These are phyloP conservation scores for Oryzias curvinotus DNA, from an alignment of 2,113 vertebrate species.

Conservation along the genomic window DNA sequence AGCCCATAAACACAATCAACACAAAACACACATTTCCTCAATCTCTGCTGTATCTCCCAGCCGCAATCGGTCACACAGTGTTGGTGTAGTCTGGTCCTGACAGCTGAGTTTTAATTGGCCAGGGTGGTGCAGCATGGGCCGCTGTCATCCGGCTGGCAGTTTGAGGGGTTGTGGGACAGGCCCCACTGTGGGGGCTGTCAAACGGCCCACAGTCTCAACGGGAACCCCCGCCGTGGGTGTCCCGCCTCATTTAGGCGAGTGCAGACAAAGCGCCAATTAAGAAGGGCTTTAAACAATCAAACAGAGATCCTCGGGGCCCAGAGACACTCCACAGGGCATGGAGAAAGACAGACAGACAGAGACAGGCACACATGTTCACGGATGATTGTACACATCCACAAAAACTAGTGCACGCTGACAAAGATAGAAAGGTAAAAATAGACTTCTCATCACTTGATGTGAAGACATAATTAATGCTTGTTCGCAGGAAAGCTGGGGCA, in stretches of 20 bases:
- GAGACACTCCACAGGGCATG: constrained; percentile 74
- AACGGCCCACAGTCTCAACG: constrained; percentile 74
- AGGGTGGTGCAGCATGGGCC: constrained; percentile 79
- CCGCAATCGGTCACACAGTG: constrained; percentile 77
- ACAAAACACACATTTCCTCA: constrained; percentile 14
- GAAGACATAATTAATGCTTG: constrained; percentile 66
- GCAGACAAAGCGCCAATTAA: constrained; percentile 85
- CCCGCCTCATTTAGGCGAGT: constrained; percentile 79
- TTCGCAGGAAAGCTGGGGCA: constrained; percentile 30
- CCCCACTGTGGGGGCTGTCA: constrained; percentile 80
- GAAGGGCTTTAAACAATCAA: constrained; percentile 82
- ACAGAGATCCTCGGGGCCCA: constrained; percentile 75
- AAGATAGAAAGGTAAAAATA: constrained; percentile 62
- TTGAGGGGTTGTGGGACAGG: constrained; percentile 80
- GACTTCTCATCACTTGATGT: constrained; percentile 60
- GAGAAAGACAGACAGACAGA: constrained; percentile 52
- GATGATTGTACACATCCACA: constrained; percentile 34
- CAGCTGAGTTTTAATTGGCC: constrained; percentile 90
- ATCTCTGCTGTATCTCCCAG: constrained; percentile 47
- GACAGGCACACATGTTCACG: constrained; percentile 19
- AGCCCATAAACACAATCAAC: constrained; percentile 20
- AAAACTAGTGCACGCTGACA: constrained; percentile 17
- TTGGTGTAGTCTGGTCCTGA: constrained; percentile 87
- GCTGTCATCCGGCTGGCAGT: constrained; percentile 81
- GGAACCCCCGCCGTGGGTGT: constrained; percentile 78